A percentile compares a stretch with the other conserved stretches of the same genome.
Evolutionary conservation across 2,113 vertebrate species (phyloP).

Genomic region (Rissa tridactyla): DNA sequence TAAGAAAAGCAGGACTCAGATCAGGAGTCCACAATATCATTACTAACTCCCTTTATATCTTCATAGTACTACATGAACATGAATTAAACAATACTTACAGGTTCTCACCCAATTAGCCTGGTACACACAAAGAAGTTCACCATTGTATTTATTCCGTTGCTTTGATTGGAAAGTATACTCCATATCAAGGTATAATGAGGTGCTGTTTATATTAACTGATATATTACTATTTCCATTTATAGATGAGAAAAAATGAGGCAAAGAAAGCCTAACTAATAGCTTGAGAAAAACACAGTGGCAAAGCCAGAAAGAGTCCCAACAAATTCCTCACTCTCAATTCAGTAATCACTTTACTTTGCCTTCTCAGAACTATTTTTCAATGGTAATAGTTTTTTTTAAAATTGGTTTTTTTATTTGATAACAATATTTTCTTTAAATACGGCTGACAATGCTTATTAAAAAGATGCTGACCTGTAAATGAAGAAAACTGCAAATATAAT

Average conservation of each 20-base stretch:
- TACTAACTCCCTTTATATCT: background rate
- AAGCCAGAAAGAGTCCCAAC: background rate
- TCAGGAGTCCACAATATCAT: background rate
- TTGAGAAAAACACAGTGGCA: background rate
- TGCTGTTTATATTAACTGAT: background rate
- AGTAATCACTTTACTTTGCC: background rate
- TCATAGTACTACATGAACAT: background rate
- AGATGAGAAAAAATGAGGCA: background rate
- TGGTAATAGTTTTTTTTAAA: background rate
- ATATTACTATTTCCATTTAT: background rate
- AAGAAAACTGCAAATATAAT: conserved; percentile 14
- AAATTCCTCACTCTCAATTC: background rate
- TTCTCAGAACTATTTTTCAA: background rate
- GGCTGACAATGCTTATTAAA: background rate
- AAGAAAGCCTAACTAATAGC: background rate
- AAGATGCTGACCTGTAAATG: conserved; percentile 32
- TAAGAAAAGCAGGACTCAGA: background rate
- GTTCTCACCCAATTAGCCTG: background rate
- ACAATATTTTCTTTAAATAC: background rate
- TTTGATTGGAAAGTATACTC: background rate
- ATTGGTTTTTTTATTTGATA: conserved; percentile 8
- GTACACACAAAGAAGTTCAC: background rate
- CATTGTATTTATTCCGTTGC: background rate
- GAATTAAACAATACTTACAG: background rate
- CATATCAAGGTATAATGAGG: background rate